phyloP scores from a whole-genome alignment of 2,797 vertebrate genomes.

The Gymnothorax reevesii region DNA sequence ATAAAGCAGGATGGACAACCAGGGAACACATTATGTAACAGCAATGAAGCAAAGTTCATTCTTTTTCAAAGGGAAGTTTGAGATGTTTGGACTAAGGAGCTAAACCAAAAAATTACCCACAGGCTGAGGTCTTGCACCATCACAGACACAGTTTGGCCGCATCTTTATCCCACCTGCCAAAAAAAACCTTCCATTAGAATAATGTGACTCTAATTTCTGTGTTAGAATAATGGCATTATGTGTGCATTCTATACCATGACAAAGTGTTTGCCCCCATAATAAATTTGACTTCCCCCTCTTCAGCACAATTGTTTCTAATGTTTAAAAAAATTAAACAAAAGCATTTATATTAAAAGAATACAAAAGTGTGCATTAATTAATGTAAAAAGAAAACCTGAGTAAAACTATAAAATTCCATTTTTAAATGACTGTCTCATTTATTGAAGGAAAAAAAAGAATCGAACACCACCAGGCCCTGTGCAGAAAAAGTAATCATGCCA shows the following conservation, averaged over 20 bases:
- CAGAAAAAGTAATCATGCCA: too few species aligned
- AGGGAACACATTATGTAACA: slow-evolving; percentile 34
- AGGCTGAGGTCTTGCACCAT: background rate
- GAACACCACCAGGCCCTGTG: too few species aligned
- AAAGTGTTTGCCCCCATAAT: too few species aligned
- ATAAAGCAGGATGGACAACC: slow-evolving; percentile 44
- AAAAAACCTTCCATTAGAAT: slow-evolving; percentile 35
- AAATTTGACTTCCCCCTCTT: too few species aligned
- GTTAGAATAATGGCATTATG: background rate
- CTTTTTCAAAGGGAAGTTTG: slow-evolving; percentile 34
- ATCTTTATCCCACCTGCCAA: slow-evolving; percentile 14
- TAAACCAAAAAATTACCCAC: background rate
- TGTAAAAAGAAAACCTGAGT: too few species aligned
- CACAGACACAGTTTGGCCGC: background rate
- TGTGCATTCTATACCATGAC: background rate
- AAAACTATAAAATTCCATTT: too few species aligned
- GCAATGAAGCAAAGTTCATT: slow-evolving; percentile 23
- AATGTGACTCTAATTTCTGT: slow-evolving; percentile 32
- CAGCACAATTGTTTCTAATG: too few species aligned
- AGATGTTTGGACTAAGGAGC: background rate
- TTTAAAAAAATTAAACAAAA: too few species aligned
- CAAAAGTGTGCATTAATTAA: too few species aligned
- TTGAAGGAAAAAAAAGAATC: too few species aligned
- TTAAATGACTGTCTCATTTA: too few species aligned
- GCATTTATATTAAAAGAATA: too few species aligned